Base-by-base conservation (phyloP, 64 coral and sea anemone species). In the Pocillopora damicornis region DNA sequence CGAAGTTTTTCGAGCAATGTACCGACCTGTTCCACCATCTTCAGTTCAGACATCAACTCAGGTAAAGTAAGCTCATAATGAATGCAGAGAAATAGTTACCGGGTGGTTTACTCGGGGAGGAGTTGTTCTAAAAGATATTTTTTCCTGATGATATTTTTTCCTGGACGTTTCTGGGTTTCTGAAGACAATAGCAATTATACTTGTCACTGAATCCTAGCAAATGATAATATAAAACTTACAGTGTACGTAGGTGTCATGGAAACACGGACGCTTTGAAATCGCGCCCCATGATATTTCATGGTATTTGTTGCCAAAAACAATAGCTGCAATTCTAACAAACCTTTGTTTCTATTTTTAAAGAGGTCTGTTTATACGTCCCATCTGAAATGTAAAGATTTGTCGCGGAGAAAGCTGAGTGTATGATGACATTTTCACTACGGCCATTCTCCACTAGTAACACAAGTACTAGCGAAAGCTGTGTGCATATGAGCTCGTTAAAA, bases 1-100 rank as follows among this genome's bases (percentile, higher is more conserved):
- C 1, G 94, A 97, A n/a, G 94, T 97, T 90, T 97, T 90, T 87
- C 87, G 86, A 69, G 88, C 94, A 13, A 90, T 97, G 42, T 45
- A 88, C 81, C 91, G 94, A 16, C 91, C 94, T 13, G 64, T 73
- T 30, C 65, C 81, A 42, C 81, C 81, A 85, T 72, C 81, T 72
- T 85, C 9, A 71, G 37, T 34, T 11, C 64, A 85, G 42, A 51
- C 42, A 58, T 58, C 81, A 6, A 17, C 86, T 14, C 89, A 92
- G 89, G 94, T 95, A 45, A 87, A 76, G 45, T 25, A 74, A 60
- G 17, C 42, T 37, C 25, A 22, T 7, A 7, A 51, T 51, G 7
- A 51, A 51, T 7, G 7, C 42, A 7, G 42, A 51, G 42, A 17
- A 65, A 35, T 51, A 88, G n/a, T 64, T 69, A 76, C 62, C 26